Conservation (phyloP, 1,140 invertebrate genomes). For the Diorhabda carinulata region DNA sequence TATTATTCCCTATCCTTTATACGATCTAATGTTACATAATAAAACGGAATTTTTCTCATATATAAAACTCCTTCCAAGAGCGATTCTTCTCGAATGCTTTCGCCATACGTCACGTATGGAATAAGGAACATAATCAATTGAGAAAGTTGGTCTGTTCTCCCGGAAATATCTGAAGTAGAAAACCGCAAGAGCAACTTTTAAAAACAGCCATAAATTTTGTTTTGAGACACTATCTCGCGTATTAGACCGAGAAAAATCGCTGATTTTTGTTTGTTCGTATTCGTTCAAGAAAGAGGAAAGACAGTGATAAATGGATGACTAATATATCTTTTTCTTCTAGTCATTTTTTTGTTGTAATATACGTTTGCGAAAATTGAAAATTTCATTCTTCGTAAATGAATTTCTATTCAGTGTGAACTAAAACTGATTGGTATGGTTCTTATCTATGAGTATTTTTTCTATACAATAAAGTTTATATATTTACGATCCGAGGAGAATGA, state of each 20-base stretch:
- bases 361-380: no score
- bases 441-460: no score
- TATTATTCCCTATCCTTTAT: no score
- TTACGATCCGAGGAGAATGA: no score
- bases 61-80: background rate
- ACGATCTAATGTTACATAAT: no score
- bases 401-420: no score
- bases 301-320: slow-evolving; percentile 6
- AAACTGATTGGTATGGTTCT: no score
- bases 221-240: slow-evolving; percentile 9
- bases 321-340: slow-evolving; percentile 6
- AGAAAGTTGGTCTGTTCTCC: slow-evolving; percentile 1
- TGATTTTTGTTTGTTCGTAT: slow-evolving; percentile 14
- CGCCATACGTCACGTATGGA: background rate
- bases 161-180: slow-evolving; percentile 11
- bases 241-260: slow-evolving; percentile 12
- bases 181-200: slow-evolving; percentile 6
- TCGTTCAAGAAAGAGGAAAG: background rate
- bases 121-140: slow-evolving; percentile 11
- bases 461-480: no score
- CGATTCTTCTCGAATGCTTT: background rate
- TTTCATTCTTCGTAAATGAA: no score
- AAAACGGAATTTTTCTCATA: background rate
- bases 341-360: no score
- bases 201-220: slow-evolving; percentile 12